These are phyloP conservation scores for Chelmon rostratus DNA, from an alignment of 2,797 vertebrate species.

Conservation along the genomic window DNA sequence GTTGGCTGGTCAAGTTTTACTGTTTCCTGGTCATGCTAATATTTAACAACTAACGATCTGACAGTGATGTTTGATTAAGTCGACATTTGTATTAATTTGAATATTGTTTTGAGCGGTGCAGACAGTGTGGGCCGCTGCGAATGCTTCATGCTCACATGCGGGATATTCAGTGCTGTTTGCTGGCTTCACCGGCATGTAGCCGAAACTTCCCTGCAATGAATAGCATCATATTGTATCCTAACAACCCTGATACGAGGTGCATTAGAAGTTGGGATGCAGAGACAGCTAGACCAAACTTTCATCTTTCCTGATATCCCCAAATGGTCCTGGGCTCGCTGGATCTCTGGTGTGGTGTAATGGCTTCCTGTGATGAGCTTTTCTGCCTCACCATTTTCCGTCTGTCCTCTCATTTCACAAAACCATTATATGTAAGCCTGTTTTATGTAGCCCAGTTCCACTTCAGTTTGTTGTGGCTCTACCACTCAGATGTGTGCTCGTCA, in stretches of 20 bases:
- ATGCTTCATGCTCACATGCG: not conserved
- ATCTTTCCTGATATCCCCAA: constrained; percentile 33
- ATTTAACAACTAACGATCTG: not conserved
- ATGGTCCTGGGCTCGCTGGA: constrained; percentile 17
- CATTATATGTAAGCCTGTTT: not conserved
- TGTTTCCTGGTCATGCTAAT: not conserved
- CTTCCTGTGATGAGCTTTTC: constrained; percentile 28
- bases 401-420: constrained; percentile 18
- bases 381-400: constrained; percentile 11
- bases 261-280: constrained; percentile 22
- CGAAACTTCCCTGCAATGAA: not conserved
- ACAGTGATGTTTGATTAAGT: not conserved
- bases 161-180: not conserved
- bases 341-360: constrained; percentile 33
- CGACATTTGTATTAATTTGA: not conserved
- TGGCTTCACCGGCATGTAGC: not conserved
- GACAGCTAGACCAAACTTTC: constrained; percentile 8
- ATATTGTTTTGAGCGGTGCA: not conserved
- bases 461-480: not conserved
- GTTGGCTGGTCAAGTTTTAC: no score
- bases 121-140: not conserved
- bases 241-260: not conserved
- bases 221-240: not conserved
- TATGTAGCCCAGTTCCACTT: constrained; percentile 2
- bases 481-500: not conserved